Evolutionary conservation across 2,888 invertebrate genomes (phyloP), one percentile per base, ranked within the genome.

Genomic region (Hirudinaria manillensis): DNA sequence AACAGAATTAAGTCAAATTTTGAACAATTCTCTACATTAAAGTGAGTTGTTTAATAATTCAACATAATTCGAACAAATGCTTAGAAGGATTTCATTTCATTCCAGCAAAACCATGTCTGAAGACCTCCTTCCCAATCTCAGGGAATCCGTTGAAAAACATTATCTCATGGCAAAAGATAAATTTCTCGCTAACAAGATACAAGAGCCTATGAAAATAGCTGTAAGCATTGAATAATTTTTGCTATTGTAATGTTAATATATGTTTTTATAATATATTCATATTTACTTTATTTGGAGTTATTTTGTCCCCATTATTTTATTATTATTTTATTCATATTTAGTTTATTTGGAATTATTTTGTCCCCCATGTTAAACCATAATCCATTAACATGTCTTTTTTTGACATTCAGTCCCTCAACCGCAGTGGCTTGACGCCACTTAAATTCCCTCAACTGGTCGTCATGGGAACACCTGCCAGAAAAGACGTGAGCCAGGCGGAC

Each of bases 1-100:
- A 82, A 83, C 70, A 81, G 80, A 45, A 81, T 81, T 74, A 81
- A 81, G 51, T 81, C 80, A 51, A 80, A 81, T 72, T 77, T 81
- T 13, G 76, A 80, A 38, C 80, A 80, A 77, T 77, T 80, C 6
- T 77, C 80, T 61, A 76, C 80, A 13, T 77, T 83, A 13, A 79
- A 81, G 81, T 82, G 77, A 73, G 77, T 70, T 65, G 45, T 1
- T 45, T 45, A 1, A 45, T 45, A 1, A 45, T 45, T 45, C 13
- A 45, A 16, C 16, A 10, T 45, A 10, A 16, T 2, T 45, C 16
- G 10, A 10, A 16, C 45, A 45, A 45, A 45, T 45, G 3, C 45
- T 45, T 2, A n/a, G 6, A 45, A 45, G 16, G 45, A 7, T 45
- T 45, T 45, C 6, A 1, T 45, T 45, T n/a, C n/a, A n/a, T n/a